These are phyloP conservation scores for Gephyroberyx darwinii DNA, from an alignment of 2,797 vertebrate species.

Conservation along the genomic window DNA sequence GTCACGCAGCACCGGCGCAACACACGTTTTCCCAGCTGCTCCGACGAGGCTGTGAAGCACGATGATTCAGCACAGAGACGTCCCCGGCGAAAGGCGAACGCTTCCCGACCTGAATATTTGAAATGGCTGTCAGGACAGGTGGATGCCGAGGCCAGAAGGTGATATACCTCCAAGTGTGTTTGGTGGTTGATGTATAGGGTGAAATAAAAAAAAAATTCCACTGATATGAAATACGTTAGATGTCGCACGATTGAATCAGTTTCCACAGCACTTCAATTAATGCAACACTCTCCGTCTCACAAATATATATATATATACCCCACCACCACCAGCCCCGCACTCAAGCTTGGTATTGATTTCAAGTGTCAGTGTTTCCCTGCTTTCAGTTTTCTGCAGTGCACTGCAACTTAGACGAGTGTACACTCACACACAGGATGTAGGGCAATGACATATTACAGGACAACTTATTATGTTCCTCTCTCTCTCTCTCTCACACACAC, in stretches of 20 bases:
- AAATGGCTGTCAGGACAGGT: conserved; percentile 4
- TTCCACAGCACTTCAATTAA: not conserved
- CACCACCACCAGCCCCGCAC: not conserved
- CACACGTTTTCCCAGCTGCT: conserved; percentile 31
- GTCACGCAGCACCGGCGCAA: conserved; percentile 40
- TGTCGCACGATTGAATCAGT: conserved; percentile 16
- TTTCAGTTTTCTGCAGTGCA: conserved; percentile 36
- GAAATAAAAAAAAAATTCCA: not conserved
- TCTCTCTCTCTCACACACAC: not conserved
- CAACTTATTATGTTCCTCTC: conserved; percentile 40
- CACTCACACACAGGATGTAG: conserved; percentile 14
- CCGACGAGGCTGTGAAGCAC: conserved; percentile 22
- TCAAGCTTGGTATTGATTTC: conserved; percentile 14
- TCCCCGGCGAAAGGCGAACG: conserved; percentile 13
- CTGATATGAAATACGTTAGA: not conserved
- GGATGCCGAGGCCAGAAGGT: conserved; percentile 21
- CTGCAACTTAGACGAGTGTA: conserved; percentile 34
- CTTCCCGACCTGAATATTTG: conserved; percentile 34
- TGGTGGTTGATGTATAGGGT: conserved; percentile 18
- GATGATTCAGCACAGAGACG: conserved; percentile 16
- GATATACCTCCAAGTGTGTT: conserved; percentile 16
- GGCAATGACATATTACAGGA: conserved; percentile 30
- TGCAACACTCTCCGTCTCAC: not conserved
- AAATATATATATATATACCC: not conserved
- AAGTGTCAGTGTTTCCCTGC: conserved; percentile 9